Conservation (phyloP, 2,888 invertebrate species). For the Teinopalpus imperialis region DNA sequence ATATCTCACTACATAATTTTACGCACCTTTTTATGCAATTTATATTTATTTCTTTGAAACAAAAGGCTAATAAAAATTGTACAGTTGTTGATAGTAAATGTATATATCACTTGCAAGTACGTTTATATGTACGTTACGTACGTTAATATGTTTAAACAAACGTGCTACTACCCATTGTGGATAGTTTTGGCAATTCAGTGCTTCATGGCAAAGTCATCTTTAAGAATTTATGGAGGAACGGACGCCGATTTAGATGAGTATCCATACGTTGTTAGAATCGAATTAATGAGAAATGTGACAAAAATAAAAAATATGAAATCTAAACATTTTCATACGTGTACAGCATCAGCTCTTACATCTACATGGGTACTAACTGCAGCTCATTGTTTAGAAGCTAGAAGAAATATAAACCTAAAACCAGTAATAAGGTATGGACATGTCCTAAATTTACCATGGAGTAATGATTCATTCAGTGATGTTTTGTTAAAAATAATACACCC, state of each 20-base stretch:
- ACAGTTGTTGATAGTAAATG: too few relatives aligned
- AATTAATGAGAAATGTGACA: neutral
- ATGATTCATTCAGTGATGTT: slow-evolving; percentile 14
- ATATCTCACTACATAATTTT: too few relatives aligned
- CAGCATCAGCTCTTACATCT: slow-evolving; percentile 4
- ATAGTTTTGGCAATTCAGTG: too few relatives aligned
- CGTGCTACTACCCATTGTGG: too few relatives aligned
- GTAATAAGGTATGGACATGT: slow-evolving; percentile 11
- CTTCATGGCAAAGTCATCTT: slow-evolving; percentile 3
- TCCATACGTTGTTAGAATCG: slow-evolving; percentile 7
- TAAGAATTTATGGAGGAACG: slow-evolving; percentile 9
- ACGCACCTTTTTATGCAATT: too few relatives aligned
- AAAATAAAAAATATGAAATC: neutral
- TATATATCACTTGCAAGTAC: too few relatives aligned
- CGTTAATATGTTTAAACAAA: too few relatives aligned
- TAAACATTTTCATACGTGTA: neutral
- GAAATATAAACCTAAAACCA: neutral
- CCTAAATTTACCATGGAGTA: neutral
- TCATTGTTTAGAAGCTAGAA: neutral
- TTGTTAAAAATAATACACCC: slow-evolving; percentile 4
- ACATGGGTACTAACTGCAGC: slow-evolving; percentile 8
- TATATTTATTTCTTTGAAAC: too few relatives aligned
- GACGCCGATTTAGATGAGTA: neutral
- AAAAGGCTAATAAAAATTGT: too few relatives aligned
- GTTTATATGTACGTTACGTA: too few relatives aligned